Percentiles rank a stretch among this genome's conserved stretches.
Conservation (phyloP, 1,140 invertebrate species). For the Zaprionus gabonicus region DNA sequence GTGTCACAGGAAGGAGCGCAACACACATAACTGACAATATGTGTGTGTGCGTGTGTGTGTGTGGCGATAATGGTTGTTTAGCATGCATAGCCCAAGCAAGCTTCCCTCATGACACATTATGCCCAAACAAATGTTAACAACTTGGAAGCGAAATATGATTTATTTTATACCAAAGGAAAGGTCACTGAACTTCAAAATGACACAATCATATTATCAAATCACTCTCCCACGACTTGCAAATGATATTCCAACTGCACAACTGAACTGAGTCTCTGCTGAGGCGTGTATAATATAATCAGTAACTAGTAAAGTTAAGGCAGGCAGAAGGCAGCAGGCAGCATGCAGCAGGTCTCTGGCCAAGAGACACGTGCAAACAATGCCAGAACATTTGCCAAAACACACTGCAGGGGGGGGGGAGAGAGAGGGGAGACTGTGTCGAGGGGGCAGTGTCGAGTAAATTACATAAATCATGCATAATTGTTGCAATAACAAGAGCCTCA, state of each 20-base stretch:
- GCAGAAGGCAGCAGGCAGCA: background rate
- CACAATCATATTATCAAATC: background rate
- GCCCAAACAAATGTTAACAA: background rate
- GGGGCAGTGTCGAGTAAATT: slow-evolving; percentile 53
- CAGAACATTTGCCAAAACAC: background rate
- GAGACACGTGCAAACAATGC: slow-evolving; percentile 30
- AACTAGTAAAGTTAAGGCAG: slow-evolving; percentile 1
- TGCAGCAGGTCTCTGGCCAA: background rate
- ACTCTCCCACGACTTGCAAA: background rate
- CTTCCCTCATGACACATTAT: background rate
- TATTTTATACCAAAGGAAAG: background rate
- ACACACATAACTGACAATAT: background rate
- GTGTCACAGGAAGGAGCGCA: background rate
- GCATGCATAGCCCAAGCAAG: background rate
- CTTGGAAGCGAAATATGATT: background rate
- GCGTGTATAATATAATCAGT: slow-evolving; percentile 26
- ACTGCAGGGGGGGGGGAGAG: background rate
- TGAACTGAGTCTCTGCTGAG: slow-evolving; percentile 4
- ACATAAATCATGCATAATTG: slow-evolving; percentile 81
- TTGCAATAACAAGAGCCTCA: slow-evolving; percentile 49
- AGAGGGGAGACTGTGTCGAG: slow-evolving; percentile 18
- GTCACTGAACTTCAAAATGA: background rate
- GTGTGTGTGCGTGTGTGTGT: background rate
- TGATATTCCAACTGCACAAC: background rate
- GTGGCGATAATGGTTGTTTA: background rate